Evolutionary conservation across 1,140 invertebrate species (phyloP).

Genomic region (Muscidifurax raptorellus): DNA sequence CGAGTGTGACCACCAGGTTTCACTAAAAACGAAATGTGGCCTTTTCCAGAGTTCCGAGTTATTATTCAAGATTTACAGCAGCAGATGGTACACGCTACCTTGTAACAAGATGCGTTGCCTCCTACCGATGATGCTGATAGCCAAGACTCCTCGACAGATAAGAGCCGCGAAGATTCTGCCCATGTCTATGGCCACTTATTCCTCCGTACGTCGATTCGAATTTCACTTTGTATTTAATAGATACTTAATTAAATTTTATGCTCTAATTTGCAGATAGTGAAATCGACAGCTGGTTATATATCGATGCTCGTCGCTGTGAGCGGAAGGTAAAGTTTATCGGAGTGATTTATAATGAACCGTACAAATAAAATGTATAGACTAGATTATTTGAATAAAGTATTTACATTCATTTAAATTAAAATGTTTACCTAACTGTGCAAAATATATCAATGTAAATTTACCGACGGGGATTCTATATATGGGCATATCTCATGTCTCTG

Average conservation of each 20-base stretch:
- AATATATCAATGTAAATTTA: too few species aligned
- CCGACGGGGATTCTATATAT: too few species aligned
- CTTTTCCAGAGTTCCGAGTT: constrained; percentile 2
- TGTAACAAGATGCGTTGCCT: background rate
- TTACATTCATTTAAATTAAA: too few species aligned
- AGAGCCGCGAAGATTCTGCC: constrained; percentile 12
- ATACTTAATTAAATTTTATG: too few species aligned
- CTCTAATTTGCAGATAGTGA: constrained; percentile 17
- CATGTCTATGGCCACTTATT: constrained; percentile 8
- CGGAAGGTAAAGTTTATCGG: background rate
- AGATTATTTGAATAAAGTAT: too few species aligned
- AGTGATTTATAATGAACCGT: too few species aligned
- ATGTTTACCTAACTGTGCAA: too few species aligned
- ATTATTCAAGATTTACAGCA: constrained; percentile 22
- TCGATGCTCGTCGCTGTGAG: background rate
- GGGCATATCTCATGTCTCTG: too few species aligned
- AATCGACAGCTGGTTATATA: background rate
- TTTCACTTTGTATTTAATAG: background rate
- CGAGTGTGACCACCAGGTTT: too few species aligned
- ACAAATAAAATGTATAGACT: too few species aligned
- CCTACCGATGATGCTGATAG: constrained; percentile 4
- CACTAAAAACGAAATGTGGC: too few species aligned
- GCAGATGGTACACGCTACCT: constrained; percentile 21
- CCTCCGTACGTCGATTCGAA: background rate
- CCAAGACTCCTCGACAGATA: background rate